Evolutionary conservation across 2,113 vertebrate genomes (phyloP).

Genomic region (Thalassoma bifasciatum): DNA sequence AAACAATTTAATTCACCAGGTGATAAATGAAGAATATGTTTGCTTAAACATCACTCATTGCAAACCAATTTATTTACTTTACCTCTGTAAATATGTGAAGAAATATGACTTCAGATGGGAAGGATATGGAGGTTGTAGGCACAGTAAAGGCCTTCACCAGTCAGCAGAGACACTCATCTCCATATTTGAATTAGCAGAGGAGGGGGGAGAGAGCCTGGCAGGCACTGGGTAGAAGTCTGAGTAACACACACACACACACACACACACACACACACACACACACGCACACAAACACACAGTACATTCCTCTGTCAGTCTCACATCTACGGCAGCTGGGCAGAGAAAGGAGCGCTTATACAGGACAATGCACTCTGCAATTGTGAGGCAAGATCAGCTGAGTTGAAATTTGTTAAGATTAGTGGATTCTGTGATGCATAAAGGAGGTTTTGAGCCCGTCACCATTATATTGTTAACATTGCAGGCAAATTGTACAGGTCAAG

Average conservation of each 20-base stretch:
- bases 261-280: too few relatives aligned
- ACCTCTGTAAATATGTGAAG: not conserved
- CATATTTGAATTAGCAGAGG: not conserved
- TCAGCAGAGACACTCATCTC: conserved; percentile 21
- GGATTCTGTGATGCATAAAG: not conserved
- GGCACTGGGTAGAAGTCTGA: not conserved
- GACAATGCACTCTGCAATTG: conserved; percentile 11
- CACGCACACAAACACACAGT: not conserved
- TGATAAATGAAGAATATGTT: too few relatives aligned
- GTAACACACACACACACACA: too few relatives aligned
- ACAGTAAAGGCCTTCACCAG: not conserved
- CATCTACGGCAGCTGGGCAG: conserved; percentile 12
- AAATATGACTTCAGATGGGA: not conserved
- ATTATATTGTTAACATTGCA: not conserved
- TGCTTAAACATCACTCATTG: too few relatives aligned
- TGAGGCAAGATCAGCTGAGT: conserved; percentile 2
- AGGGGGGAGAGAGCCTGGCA: not conserved
- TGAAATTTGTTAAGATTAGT: not conserved
- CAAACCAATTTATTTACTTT: not conserved
- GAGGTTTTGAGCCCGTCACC: not conserved
- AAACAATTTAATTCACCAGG: too few relatives aligned
- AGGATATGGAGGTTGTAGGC: not conserved
- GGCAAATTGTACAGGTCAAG: too few relatives aligned
- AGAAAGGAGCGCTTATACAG: conserved; percentile 51
- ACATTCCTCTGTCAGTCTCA: conserved; percentile 47